Evolutionary conservation across 2,797 vertebrate species (phyloP), one percentile per base, ranked within the genome.

Genomic region (Gallinago solitaria): DNA sequence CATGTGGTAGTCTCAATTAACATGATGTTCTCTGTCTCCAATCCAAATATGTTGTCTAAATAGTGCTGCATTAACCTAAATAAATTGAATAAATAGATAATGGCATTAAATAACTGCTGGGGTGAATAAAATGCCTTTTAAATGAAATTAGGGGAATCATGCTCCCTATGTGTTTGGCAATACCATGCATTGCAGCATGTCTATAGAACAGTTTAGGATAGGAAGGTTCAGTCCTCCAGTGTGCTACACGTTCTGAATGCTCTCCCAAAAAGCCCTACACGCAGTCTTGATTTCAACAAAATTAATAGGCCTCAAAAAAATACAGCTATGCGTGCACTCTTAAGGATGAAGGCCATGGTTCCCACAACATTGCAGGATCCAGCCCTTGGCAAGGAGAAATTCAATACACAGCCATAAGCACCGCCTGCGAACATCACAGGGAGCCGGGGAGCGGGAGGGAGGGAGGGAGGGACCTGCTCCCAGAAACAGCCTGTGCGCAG

Each of bases 41-140:
- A 12, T 54, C 35, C 77, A 92, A 85, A 80, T 83, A 39, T 8
- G 27, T 79, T 90, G 77, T 83, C 56, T 65, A 82, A 91, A 89
- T 56, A 79, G 51, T 81, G 51, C 39, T 85, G 59, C 64, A 64
- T 93, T 92, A 94, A 61, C 59, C 73, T 79, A 87, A 95, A 70
- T 76, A 82, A 79, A 83, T 33, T 85, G 71, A 80, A 71, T 70
- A 90, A 83, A 93, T 51, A 79, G 41, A 43, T 70, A 80, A 89
- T 50, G 57, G 24, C 57, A 9, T 71, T 85, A 87, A 90, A 86
- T 70, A 94, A 90, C 56, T 89, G 27, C 48, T 60, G 59, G 53
- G 9, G 21, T 16, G 50, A 91, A 93, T 51, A 83, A 93, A 91
- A 86, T 32, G 20, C 35, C 16, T 93, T 82, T 87, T 75, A 69